Evolutionary conservation across 2,888 invertebrate genomes (phyloP).

Genomic region (Lithodes maja): DNA sequence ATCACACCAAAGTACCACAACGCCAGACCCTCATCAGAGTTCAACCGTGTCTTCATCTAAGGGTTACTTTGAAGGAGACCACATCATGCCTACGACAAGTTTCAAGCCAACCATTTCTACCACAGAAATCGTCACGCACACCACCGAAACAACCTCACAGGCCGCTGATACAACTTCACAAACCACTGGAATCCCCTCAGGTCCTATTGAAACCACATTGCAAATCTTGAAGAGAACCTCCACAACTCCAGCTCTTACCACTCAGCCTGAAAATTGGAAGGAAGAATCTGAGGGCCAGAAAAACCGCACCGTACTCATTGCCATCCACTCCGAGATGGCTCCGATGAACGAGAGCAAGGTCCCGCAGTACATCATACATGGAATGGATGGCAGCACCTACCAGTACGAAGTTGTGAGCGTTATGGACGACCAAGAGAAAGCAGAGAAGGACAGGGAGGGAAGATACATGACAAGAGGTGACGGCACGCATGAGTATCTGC

Average conservation of each 20-base stretch:
- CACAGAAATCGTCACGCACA: neutral
- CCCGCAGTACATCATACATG: conserved; percentile 56
- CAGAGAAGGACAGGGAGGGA: neutral
- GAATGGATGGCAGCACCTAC: conserved; percentile 42
- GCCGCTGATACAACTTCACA: neutral
- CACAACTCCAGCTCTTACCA: neutral
- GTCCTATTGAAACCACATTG: neutral
- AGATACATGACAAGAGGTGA: neutral
- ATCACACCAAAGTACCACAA: neutral
- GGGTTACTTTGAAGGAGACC: no score
- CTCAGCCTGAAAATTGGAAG: neutral
- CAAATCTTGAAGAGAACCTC: neutral
- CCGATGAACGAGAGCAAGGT: conserved; percentile 38
- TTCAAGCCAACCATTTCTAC: neutral
- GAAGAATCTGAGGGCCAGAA: conserved; percentile 15
- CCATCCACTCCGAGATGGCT: conserved; percentile 46
- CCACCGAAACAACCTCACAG: neutral
- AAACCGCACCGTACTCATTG: conserved; percentile 61
- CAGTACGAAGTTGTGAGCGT: conserved; percentile 36
- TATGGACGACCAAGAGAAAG: neutral
- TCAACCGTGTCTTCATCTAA: no score
- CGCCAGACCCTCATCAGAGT: neutral
- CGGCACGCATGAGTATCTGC: conserved; percentile 36
- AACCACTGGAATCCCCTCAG: neutral
- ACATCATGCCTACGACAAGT: no score